These are phyloP conservation scores for Portevinia maculata DNA, from an alignment of 2,888 invertebrate species.

Conservation along the genomic window DNA sequence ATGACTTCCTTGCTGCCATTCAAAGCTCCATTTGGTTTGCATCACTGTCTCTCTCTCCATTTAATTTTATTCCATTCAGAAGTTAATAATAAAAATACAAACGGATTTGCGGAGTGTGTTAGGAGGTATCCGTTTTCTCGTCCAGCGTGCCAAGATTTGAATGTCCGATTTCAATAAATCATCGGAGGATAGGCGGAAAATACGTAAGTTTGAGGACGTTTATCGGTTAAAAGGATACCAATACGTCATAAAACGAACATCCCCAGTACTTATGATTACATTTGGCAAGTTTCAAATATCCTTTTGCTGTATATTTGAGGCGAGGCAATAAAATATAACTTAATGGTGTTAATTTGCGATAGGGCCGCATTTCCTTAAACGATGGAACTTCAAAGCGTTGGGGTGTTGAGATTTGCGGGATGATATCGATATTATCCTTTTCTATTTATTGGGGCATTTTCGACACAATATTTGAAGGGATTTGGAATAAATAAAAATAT, in stretches of 20 bases:
- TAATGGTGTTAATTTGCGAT: constrained; percentile 48
- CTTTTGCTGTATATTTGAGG: constrained; percentile 20
- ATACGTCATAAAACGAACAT: constrained; percentile 62
- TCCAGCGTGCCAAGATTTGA: constrained; percentile 49
- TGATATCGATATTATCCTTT: constrained; percentile 33
- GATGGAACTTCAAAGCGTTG: neutral
- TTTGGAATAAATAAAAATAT: constrained; percentile 23
- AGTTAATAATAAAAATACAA: constrained; percentile 58
- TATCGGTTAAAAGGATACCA: constrained; percentile 59
- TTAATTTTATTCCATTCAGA: constrained; percentile 68
- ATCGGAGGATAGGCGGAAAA: constrained; percentile 32
- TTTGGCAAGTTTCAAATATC: constrained; percentile 58
- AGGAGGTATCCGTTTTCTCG: constrained; percentile 10
- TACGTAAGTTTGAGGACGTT: constrained; percentile 41
- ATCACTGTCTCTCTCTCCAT: constrained; percentile 33
- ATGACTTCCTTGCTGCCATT: constrained; percentile 43
- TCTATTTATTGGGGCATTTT: constrained; percentile 19
- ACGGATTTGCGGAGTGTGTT: constrained; percentile 35
- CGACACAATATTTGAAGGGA: constrained; percentile 25
- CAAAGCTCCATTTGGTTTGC: constrained; percentile 2
- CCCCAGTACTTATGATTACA: constrained; percentile 63
- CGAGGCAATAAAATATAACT: constrained; percentile 46
- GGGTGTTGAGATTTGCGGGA: no score
- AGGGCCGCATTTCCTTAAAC: constrained; percentile 39
- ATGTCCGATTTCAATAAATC: constrained; percentile 72